A percentile compares a stretch with the other conserved stretches of the same genome.
Evolutionary conservation across 2,797 vertebrate genomes (phyloP).

Genomic region (Parauchenoglanis punctatus): DNA sequence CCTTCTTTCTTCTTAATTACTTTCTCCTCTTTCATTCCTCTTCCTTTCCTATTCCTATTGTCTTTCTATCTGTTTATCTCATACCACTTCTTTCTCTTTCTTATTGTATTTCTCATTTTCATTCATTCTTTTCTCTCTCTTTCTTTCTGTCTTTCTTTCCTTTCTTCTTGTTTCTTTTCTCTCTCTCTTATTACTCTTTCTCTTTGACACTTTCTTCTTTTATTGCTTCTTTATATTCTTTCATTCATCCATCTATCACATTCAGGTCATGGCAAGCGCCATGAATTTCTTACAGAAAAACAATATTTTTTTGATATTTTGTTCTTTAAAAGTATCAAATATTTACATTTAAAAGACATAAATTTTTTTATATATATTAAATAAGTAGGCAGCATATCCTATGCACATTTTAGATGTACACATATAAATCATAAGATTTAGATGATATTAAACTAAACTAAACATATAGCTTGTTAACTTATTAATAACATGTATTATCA

Average conservation of each 20-base stretch:
- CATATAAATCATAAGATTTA: not conserved
- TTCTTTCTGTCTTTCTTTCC: not conserved
- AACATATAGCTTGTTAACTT: too few relatives aligned
- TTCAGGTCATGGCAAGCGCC: not conserved
- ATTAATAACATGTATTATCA: not conserved
- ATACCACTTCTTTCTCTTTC: not conserved
- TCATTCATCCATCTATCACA: not conserved
- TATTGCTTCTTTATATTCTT: not conserved
- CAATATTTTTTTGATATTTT: not conserved
- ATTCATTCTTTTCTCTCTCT: not conserved
- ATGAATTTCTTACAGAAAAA: not conserved
- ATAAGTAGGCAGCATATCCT: not conserved
- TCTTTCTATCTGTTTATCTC: not conserved
- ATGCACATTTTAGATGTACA: not conserved
- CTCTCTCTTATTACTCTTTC: not conserved
- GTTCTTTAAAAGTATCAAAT: too few relatives aligned
- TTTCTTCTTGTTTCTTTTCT: too few relatives aligned
- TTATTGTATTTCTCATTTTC: not conserved
- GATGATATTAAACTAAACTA: not conserved
- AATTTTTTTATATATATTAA: too few relatives aligned
- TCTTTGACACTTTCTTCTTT: not conserved
- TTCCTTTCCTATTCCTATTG: not conserved
- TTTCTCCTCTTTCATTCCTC: not conserved
- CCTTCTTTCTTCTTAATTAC: not conserved
- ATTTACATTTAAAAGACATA: not conserved